phyloP scores from a whole-genome alignment of 2,797 vertebrate genomes.

The Hippoglossus hippoglossus region DNA sequence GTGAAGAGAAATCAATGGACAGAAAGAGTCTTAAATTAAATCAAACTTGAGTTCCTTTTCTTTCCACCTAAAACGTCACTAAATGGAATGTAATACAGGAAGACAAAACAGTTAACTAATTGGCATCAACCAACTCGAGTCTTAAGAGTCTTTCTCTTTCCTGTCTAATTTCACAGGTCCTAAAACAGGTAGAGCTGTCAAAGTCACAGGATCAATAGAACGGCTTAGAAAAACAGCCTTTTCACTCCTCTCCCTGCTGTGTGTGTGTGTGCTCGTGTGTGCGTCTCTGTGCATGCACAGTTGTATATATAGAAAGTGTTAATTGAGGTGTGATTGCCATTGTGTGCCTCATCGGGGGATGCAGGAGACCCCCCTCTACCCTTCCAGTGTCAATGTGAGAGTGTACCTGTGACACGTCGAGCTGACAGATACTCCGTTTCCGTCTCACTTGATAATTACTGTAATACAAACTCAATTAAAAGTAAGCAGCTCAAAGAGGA shows the following conservation, averaged over 20 bases:
- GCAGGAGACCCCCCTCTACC: constrained; percentile 59
- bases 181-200: constrained; percentile 73
- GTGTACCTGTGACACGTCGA: constrained; percentile 78
- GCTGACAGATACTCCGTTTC: constrained; percentile 77
- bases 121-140: constrained; percentile 55
- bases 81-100: constrained; percentile 19
- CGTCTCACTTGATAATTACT: constrained; percentile 82
- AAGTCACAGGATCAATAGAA: constrained; percentile 72
- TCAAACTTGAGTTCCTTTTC: constrained; percentile 37
- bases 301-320: constrained; percentile 86
- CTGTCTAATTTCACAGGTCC: constrained; percentile 74
- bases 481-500: constrained; percentile 66
- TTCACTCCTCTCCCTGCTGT: constrained; percentile 47
- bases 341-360: constrained; percentile 74
- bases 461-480: constrained; percentile 81
- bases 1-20: constrained; percentile 1
- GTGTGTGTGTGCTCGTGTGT: constrained; percentile 38
- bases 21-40: constrained; percentile 3
- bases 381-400: constrained; percentile 74
- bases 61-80: constrained; percentile 28
- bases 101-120: constrained; percentile 65
- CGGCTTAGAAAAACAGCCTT: constrained; percentile 55
- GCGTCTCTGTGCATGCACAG: constrained; percentile 36
- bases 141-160: constrained; percentile 40
- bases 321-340: constrained; percentile 84